A percentile compares a stretch with the other conserved stretches of the same genome.
Evolutionary conservation across 2,888 invertebrate species (phyloP).

Genomic region (Leistus spinibarbis): DNA sequence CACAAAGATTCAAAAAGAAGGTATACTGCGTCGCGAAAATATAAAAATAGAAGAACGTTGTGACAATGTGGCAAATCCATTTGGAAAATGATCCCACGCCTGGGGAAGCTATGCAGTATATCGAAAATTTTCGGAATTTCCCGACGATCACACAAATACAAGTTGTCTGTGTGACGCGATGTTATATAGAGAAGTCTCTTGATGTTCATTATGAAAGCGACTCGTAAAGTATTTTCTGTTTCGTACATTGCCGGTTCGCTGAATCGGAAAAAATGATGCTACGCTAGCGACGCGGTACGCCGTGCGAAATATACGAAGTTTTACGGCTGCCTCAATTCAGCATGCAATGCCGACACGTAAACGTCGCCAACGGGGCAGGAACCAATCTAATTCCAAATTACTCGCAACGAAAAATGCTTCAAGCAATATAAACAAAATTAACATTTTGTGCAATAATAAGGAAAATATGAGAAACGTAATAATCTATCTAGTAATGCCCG

Average conservation of each 20-base stretch:
- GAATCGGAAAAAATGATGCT: constrained; percentile 28
- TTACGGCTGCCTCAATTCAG: not conserved
- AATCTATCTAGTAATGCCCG: too few species aligned
- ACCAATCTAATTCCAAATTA: not conserved
- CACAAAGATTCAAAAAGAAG: constrained; percentile 34
- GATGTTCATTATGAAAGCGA: constrained; percentile 35
- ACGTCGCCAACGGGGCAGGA: not conserved
- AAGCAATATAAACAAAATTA: not conserved
- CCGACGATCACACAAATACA: constrained; percentile 1
- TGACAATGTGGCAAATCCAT: constrained; percentile 9
- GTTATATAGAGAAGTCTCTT: not conserved
- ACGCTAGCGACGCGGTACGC: not conserved
- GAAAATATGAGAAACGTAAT: too few species aligned
- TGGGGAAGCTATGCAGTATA: not conserved
- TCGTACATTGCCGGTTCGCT: constrained; percentile 35
- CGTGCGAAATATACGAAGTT: not conserved
- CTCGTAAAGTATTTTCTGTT: constrained; percentile 36
- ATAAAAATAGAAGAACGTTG: not conserved
- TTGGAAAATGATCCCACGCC: not conserved
- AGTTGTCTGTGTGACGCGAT: not conserved
- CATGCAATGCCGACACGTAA: not conserved
- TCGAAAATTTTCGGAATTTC: not conserved
- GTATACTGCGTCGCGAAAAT: constrained; percentile 21
- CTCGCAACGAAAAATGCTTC: not conserved
- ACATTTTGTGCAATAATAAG: too few species aligned